Base-by-base conservation (phyloP, 2,888 invertebrate species). In the Silvanus unidentatus region DNA sequence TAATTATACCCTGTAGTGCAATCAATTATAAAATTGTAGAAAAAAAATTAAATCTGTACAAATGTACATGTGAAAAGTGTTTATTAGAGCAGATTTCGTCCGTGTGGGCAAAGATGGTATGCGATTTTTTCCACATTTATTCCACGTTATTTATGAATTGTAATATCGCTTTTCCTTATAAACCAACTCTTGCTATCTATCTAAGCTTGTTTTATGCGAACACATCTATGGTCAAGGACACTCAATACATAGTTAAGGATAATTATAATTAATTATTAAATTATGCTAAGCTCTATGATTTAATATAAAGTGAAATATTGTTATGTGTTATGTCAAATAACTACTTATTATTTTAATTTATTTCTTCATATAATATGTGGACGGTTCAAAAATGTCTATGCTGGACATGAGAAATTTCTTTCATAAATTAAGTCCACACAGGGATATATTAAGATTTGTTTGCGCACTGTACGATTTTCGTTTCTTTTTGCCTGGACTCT, bases 1-100 rank as follows among this genome's bases (percentile, higher is more conserved):
- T 50, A 50, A 54, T 54, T 54, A 52, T 50, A 46, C 43, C 52
- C 54, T 47, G 50, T 54, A 40, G 52, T 52, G 52, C 40, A 40
- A 47, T 40, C 47, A 47, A 47, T 47, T 47, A 47, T 37, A 37
- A 37, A 37, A 37, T 11, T 37, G 12, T 37, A 12, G 4, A 37
- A 32, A 32, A 37, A 13, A 15, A 37, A 15, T 37, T 8, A n/a
- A 37, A n/a, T n/a, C n/a, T n/a, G n/a, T 16, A 37, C 14, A 13
- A 4, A 37, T 37, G 16, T 32, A 9, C 10, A 32, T 12, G 10
- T 22, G 22, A 22, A 22, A 22, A 22, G 4, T 3, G 22, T 22
- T 22, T 22, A 22, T 22, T 22, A 22, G 22, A 22, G 8, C 22
- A n/a, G n/a, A n/a, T n/a, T n/a, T n/a, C n/a, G n/a, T n/a, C n/a